Base-by-base conservation (phyloP, 2,888 invertebrate species). In the Dicyrtomina minuta region DNA sequence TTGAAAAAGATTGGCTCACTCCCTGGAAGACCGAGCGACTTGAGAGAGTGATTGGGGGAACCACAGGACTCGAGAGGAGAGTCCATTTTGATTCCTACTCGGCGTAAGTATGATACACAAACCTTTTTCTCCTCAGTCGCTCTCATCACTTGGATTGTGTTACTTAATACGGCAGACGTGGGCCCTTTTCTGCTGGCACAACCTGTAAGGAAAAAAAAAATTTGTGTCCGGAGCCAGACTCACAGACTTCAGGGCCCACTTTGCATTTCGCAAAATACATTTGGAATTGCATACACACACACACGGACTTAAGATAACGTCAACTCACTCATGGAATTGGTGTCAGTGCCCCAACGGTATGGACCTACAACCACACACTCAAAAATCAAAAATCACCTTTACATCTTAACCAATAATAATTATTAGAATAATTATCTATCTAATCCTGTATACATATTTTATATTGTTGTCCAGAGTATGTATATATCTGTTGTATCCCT, bases 281-380 rank as follows among this genome's bases (percentile, higher is more conserved):
- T 44, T 46, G 46, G 17, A n/a, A 26, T 46, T 46, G 46, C 10
- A n/a, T 22, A 41, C 2, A 12, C 10, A 41, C 2, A 12, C 10
- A 22, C 59, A 6, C 41, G 43, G 24, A 43, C 17, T 60, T 22
- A 41, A 24, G 27, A 46, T 55, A 55, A 55, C 24, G 13, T 26
- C 4, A 33, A 46, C 39, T 39, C 10, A 6, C 12, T 39, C 17
- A 66, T 66, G 59, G 66, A 66, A 49, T 46, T 58, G 59, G 59
- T 66, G 58, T 49, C 58, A 66, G 66, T 66, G 66, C 58, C 56
- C 56, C 66, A 66, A 66, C 41, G 55, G 64, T 64, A 64, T 33
- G 64, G 64, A 49, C 44, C 33, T 33, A n/a, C n/a, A n/a, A n/a
- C n/a, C n/a, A n/a, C n/a, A n/a, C n/a, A 33, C 12, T 4, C 13